Evolutionary conservation across 2,113 vertebrate genomes (phyloP).

Genomic region (Chunga burmeisteri): DNA sequence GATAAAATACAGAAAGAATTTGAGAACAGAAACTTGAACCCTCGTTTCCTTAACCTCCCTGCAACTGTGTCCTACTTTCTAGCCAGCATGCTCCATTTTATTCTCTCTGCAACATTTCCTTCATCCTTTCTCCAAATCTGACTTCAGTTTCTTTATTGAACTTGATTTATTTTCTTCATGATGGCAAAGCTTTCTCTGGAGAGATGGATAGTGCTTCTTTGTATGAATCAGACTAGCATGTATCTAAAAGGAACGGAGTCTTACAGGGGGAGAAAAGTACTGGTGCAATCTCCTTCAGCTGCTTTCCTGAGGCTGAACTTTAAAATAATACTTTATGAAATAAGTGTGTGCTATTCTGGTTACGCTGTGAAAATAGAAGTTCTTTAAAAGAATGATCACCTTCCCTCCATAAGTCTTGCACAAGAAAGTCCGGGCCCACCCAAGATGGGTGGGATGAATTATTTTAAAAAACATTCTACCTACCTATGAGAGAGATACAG

Average conservation of each 20-base stretch:
- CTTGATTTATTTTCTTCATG: slow-evolving; percentile 13
- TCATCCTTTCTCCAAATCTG: neutral
- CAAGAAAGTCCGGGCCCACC: neutral
- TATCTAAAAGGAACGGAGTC: neutral
- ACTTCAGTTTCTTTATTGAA: neutral
- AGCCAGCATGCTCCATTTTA: neutral
- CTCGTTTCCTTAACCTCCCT: neutral
- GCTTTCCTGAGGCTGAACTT: neutral
- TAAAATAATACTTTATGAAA: neutral
- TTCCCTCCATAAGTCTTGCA: neutral
- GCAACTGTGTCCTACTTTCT: neutral
- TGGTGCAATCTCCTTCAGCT: neutral
- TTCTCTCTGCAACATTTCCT: neutral
- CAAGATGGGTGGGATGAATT: neutral
- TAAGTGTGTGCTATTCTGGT: neutral
- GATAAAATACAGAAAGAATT: neutral
- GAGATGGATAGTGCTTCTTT: neutral
- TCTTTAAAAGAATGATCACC: neutral
- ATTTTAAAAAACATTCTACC: neutral
- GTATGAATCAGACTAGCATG: neutral
- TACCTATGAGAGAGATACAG: neutral
- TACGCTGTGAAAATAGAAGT: neutral
- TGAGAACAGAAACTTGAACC: neutral
- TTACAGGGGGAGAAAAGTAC: neutral
- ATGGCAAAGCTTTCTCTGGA: neutral